Percentiles rank a stretch among this genome's conserved stretches.
Conservation (phyloP, 2,888 invertebrate species). For the Rhabditoides inermis region DNA sequence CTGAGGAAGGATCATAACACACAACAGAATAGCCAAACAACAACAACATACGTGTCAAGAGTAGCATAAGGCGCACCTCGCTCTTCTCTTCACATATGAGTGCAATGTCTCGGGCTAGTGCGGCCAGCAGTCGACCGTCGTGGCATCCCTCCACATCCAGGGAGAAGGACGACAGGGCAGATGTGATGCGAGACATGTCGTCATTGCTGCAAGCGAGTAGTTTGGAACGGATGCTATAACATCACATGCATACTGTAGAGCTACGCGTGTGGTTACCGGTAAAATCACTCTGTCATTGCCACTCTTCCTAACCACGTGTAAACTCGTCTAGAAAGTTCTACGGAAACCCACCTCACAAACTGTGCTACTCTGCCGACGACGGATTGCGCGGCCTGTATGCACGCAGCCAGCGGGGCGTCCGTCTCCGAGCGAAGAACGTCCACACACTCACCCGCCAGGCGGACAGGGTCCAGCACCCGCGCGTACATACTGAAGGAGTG, state of each 20-base stretch:
- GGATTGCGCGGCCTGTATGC: conserved; percentile 15
- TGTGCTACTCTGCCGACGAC: conserved; percentile 11
- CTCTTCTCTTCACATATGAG: conserved; percentile 26
- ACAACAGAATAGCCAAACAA: not conserved
- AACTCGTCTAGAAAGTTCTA: not conserved
- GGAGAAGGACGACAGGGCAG: conserved; percentile 6
- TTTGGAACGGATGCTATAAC: too few relatives aligned
- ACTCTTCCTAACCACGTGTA: not conserved
- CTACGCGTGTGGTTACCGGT: too few relatives aligned
- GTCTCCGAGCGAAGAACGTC: conserved; percentile 19
- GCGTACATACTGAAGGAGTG: too few relatives aligned
- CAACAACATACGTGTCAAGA: not conserved
- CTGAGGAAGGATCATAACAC: conserved; percentile 7
- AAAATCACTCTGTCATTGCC: too few relatives aligned
- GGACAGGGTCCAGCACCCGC: conserved; percentile 10
- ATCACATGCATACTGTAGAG: too few relatives aligned
- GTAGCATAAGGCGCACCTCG: conserved; percentile 14
- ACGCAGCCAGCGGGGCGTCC: conserved; percentile 16
- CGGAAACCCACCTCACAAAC: conserved; percentile 14
- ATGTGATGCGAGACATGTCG: conserved; percentile 2
- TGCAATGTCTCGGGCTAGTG: conserved; percentile 6
- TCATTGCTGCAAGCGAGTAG: conserved; percentile 6
- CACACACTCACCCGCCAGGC: conserved; percentile 18
- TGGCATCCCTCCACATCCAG: conserved; percentile 19
- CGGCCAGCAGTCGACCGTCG: conserved; percentile 14